Evolutionary conservation across 2,888 invertebrate species (phyloP), one percentile per base, ranked within the genome.

Genomic region (Phortica okadai): DNA sequence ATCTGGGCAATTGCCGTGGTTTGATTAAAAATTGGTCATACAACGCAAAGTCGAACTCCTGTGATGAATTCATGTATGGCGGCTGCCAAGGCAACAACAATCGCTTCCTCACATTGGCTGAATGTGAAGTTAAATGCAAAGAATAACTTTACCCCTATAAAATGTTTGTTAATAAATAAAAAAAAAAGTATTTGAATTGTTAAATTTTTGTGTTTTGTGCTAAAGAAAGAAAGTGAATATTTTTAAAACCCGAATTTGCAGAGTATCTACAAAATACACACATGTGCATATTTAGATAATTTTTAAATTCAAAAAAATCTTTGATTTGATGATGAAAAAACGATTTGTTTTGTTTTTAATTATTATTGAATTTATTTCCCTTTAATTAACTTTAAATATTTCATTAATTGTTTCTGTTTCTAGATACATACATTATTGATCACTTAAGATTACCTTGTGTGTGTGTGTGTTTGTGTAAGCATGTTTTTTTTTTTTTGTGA

Each of bases 71-170:
- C 89, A 92, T 92, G 54, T 97, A 95, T 89, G 94, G 95, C 5
- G 94, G 94, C 6, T 94, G 94, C 83, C 90, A 95, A 21, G 96
- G 96, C 33, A 96, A 96, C 86, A 93, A 93, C 80, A 97, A 97
- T 88, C 95, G 95, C 83, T 96, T 96, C 89, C 91, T 93, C 4
- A 93, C 93, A 0, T 90, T 91, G 56, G 92, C 93, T 3, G 93
- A 94, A 76, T 95, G 95, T 83, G 92, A 92, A 76, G 90, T 91
- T 64, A 92, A 93, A 10, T 95, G 95, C 83, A 87, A 87, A 56
- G n/a, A 62, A n/a, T 84, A 76, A 72, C 7, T n/a, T 10, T 42
- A 33, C 50, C 45, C 0, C 8, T 50, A 6, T 50, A 5, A 50
- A 50, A 8, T 11, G 14, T 50, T 11, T 11, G 14, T 50, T 50